Percentiles rank a stretch among this genome's conserved stretches.
These are phyloP conservation scores for Rotaria magnacalcarata DNA, from an alignment of 2,888 invertebrate genomes.

Conservation along the genomic window DNA sequence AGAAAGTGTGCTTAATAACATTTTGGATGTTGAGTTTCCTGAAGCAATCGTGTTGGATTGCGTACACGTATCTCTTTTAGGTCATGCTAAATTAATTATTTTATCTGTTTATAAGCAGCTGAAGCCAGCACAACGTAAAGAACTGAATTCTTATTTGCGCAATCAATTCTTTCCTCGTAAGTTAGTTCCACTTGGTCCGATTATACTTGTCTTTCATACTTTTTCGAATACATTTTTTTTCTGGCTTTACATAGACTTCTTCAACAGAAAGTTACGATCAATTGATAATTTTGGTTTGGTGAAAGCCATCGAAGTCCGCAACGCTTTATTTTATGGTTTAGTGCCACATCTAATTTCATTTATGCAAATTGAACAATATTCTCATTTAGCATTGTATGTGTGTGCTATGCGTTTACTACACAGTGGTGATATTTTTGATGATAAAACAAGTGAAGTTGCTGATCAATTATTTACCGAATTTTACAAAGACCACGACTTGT, in stretches of 20 bases:
- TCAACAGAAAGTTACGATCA: no score
- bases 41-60: not conserved
- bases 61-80: no score
- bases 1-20: not conserved
- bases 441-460: constrained; percentile 1
- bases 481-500: not conserved
- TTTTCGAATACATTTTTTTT: no score
- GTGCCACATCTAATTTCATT: not conserved
- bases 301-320: not conserved
- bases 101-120: no score
- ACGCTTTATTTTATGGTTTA: not conserved
- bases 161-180: not conserved
- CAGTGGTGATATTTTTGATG: not conserved
- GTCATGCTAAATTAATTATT: no score
- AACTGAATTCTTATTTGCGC: not conserved
- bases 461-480: not conserved
- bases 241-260: no score
- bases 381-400: not conserved
- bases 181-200: not conserved
- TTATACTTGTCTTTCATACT: not conserved
- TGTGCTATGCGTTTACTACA: not conserved
- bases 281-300: not conserved
- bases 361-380: not conserved
- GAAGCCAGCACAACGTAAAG: not conserved
- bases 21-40: not conserved